These are phyloP conservation scores for Sparidentex hasta DNA, from an alignment of 2,797 vertebrate genomes.

Conservation along the genomic window DNA sequence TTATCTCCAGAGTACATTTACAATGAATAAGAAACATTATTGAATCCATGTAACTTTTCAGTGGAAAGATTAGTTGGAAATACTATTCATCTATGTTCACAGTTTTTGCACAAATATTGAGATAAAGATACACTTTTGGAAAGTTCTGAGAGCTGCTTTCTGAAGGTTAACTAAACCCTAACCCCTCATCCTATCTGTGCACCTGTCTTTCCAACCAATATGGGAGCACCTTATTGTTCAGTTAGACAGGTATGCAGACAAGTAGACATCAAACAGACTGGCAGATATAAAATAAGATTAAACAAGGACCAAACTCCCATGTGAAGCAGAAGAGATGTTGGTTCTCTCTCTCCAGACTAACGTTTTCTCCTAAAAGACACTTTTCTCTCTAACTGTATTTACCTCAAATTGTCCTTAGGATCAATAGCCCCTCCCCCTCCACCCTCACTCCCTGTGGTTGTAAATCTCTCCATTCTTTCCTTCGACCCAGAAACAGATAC, in stretches of 20 bases:
- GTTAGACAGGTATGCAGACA: constrained; percentile 7
- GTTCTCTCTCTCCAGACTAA: constrained; percentile 42
- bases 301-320: constrained; percentile 14
- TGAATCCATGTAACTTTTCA: neutral
- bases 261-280: constrained; percentile 15
- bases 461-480: constrained; percentile 52
- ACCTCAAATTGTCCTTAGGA: constrained; percentile 56
- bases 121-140: neutral
- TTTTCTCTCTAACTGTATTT: constrained; percentile 64
- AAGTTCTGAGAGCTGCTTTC: neutral
- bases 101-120: neutral
- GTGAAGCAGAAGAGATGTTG: constrained; percentile 5
- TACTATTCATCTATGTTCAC: neutral
- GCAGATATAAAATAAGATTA: constrained; percentile 14
- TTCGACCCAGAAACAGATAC: constrained; percentile 54
- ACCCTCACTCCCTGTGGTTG: constrained; percentile 35
- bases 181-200: neutral
- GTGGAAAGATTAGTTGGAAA: neutral
- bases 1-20: neutral
- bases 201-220: neutral
- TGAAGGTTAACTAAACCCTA: neutral
- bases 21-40: neutral
- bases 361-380: constrained; percentile 40
- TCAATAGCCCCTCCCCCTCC: constrained; percentile 64
- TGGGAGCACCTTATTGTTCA: neutral